These are phyloP conservation scores for Zoroaster sp. DNA, from an alignment of 53 echinoderm and acorn worm genomes.

Conservation along the genomic window DNA sequence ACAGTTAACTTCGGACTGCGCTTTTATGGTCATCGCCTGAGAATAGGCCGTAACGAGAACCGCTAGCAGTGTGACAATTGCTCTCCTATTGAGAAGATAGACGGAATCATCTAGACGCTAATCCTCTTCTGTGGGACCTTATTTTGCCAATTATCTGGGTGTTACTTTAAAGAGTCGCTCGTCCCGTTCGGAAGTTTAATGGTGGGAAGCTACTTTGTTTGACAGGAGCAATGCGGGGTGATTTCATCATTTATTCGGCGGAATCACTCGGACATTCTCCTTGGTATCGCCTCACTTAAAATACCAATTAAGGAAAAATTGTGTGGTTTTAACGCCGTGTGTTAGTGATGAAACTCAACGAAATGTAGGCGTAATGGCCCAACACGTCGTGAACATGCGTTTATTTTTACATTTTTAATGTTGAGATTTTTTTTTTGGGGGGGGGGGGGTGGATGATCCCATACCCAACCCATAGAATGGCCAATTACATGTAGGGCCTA, in stretches of 20 bases:
- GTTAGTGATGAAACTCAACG: neutral
- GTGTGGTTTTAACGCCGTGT: neutral
- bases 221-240: neutral
- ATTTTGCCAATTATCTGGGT: constrained; percentile 32
- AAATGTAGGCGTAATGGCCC: neutral
- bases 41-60: neutral
- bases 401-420: too few relatives aligned
- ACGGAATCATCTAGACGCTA: neutral
- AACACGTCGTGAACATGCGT: neutral
- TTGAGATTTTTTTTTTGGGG: too few relatives aligned
- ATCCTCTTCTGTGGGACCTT: neutral
- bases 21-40: neutral
- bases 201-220: neutral
- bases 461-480: too few relatives aligned
- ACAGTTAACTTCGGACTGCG: neutral
- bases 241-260: neutral
- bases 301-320: constrained; percentile 22
- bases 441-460: too few relatives aligned
- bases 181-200: neutral
- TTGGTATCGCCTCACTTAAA: neutral
- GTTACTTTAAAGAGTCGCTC: constrained; percentile 34
- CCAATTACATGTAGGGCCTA: too few relatives aligned
- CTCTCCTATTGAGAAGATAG: neutral
- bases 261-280: neutral
- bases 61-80: constrained; percentile 22